phyloP scores from a whole-genome alignment of 2,113 vertebrate genomes.

The Lipophrys pholis region DNA sequence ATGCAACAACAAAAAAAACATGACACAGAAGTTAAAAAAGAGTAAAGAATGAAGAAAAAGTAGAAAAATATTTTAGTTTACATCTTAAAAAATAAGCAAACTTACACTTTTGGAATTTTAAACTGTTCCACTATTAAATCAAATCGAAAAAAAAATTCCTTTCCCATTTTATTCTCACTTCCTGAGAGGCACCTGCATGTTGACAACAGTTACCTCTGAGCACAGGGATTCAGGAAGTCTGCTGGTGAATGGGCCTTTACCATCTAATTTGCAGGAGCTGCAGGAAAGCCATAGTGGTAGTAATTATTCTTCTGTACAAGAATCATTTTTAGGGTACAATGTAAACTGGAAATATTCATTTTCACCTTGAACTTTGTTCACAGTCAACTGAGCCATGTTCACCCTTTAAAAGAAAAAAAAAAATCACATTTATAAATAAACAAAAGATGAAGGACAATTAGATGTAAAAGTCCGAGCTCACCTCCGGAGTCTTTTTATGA shows the following conservation, averaged over 20 bases:
- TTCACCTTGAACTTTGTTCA: slow-evolving; percentile 76
- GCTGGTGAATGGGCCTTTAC: slow-evolving; percentile 48
- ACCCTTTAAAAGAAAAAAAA: slow-evolving; percentile 36
- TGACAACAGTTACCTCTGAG: slow-evolving; percentile 67
- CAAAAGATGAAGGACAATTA: neutral
- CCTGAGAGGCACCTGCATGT: neutral
- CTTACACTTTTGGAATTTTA: no score
- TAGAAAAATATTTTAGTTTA: no score
- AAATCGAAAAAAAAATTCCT: no score
- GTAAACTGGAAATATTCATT: neutral
- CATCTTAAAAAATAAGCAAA: no score
- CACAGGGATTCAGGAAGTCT: slow-evolving; percentile 75
- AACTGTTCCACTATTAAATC: no score
- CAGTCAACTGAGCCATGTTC: slow-evolving; percentile 58
- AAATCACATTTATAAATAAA: neutral
- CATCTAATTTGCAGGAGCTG: slow-evolving; percentile 71
- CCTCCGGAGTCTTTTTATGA: slow-evolving; percentile 47
- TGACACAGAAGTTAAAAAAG: no score
- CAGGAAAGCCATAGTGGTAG: slow-evolving; percentile 9
- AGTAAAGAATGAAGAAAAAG: no score
- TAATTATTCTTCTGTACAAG: neutral
- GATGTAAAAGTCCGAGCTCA: slow-evolving; percentile 20
- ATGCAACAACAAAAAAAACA: no score
- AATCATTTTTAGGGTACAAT: neutral
- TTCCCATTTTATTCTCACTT: no score